Evolutionary conservation across 2,888 invertebrate genomes (phyloP).

Genomic region (Polietes domitor): DNA sequence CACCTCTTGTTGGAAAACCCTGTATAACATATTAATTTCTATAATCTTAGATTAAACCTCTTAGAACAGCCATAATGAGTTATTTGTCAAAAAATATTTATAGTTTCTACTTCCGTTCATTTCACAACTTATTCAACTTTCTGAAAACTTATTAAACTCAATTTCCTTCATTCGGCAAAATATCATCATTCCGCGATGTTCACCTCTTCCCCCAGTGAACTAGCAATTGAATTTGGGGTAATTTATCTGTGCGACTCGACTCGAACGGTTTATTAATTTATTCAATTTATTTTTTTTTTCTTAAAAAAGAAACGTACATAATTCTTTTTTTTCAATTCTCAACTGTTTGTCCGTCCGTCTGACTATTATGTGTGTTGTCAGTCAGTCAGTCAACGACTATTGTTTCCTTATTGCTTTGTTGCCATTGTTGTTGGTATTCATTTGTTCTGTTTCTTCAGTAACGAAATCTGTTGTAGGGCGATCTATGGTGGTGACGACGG

Average conservation of each 20-base stretch:
- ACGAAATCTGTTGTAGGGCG: not conserved
- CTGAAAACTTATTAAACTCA: no score
- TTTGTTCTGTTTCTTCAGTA: not conserved
- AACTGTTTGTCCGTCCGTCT: constrained; percentile 1
- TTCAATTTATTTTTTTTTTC: constrained; percentile 3
- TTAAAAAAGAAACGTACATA: not conserved
- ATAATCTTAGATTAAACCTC: no score
- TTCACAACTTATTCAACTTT: no score
- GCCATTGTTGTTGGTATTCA: not conserved
- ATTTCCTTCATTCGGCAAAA: not conserved
- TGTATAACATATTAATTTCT: no score
- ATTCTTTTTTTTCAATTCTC: no score
- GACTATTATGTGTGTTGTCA: constrained; percentile 18
- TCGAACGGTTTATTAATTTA: constrained; percentile 2
- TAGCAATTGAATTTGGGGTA: constrained; percentile 1
- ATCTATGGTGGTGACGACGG: not conserved
- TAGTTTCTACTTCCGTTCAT: no score
- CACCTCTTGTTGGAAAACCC: no score
- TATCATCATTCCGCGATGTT: not conserved
- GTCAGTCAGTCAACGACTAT: constrained; percentile 33
- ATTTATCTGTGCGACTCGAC: not conserved
- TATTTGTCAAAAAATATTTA: no score
- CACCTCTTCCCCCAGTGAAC: constrained; percentile 22
- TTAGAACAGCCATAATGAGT: no score
- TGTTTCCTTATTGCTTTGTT: constrained; percentile 23